A percentile compares a stretch with the other conserved stretches of the same genome.
Evolutionary conservation across 2,888 invertebrate species (phyloP).

Genomic region (Drosophila infuscata): DNA sequence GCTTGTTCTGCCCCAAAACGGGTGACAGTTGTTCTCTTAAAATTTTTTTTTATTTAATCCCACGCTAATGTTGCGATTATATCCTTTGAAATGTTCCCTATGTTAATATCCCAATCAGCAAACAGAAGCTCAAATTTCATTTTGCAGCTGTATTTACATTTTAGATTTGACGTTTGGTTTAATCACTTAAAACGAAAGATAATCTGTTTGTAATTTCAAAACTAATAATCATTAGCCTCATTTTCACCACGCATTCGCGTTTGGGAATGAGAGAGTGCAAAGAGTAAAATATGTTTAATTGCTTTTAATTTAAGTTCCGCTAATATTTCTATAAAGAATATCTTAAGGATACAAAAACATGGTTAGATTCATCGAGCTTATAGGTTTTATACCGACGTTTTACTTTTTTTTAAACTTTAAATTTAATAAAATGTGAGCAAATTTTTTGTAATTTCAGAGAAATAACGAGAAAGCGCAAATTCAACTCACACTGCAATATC

Average conservation of each 20-base stretch:
- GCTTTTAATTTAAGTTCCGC: not conserved
- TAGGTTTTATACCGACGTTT: accelerated
- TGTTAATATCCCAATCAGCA: slow-evolving; percentile 2
- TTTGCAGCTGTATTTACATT: slow-evolving; percentile 51
- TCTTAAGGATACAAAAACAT: not conserved
- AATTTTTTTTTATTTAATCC: slow-evolving; percentile 14
- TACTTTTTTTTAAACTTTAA: not conserved
- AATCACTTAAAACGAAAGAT: slow-evolving; percentile 68
- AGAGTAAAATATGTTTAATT: not conserved
- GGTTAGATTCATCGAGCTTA: not conserved
- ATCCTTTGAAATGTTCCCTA: not conserved
- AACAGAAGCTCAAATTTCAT: slow-evolving; percentile 36
- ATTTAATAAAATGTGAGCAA: not conserved
- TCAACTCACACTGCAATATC: not conserved
- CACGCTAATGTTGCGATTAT: not conserved
- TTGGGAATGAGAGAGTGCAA: not conserved
- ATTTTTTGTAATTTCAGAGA: not conserved
- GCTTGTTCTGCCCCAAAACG: not conserved
- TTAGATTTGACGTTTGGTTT: slow-evolving; percentile 39
- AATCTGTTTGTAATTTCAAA: slow-evolving; percentile 36
- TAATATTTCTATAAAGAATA: not conserved
- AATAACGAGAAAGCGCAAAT: too few species aligned
- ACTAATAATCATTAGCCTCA: not conserved
- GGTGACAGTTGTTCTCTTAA: not conserved
- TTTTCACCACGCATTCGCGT: slow-evolving; percentile 14